These are phyloP conservation scores for Ips nitidus DNA, from an alignment of 1,140 invertebrate genomes.

Conservation along the genomic window DNA sequence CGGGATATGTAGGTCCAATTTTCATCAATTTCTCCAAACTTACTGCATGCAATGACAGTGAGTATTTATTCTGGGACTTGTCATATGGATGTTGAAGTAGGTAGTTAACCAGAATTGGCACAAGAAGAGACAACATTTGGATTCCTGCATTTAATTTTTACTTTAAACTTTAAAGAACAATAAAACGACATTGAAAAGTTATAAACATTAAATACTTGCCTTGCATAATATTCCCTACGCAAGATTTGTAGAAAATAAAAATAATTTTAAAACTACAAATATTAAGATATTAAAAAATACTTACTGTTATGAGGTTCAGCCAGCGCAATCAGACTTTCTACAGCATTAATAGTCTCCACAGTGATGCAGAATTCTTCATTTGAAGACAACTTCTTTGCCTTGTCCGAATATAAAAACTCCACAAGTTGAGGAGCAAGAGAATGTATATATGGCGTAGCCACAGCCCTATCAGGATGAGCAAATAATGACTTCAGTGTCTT, in stretches of 20 bases:
- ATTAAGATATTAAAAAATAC: constrained; percentile 47
- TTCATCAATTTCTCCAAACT: constrained; percentile 86
- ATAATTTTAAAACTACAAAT: neutral
- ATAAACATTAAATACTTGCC: constrained; percentile 37
- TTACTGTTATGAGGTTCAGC: constrained; percentile 78
- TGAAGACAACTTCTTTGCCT: constrained; percentile 58
- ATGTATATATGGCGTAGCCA: constrained; percentile 80
- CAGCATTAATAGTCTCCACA: constrained; percentile 67
- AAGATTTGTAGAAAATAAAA: constrained; percentile 14
- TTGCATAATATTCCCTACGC: constrained; percentile 45
- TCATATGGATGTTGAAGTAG: constrained; percentile 70
- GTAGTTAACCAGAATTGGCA: constrained; percentile 86
- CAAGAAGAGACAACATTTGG: constrained; percentile 82
- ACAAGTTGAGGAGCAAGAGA: constrained; percentile 74
- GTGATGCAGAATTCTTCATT: constrained; percentile 67
- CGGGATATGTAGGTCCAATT: constrained; percentile 87
- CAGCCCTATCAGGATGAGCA: constrained; percentile 65
- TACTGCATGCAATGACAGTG: constrained; percentile 76
- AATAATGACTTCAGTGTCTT: constrained; percentile 78
- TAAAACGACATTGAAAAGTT: neutral
- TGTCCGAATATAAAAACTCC: constrained; percentile 67
- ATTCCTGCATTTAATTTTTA: constrained; percentile 63
- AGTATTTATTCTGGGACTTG: constrained; percentile 63
- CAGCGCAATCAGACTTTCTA: constrained; percentile 73
- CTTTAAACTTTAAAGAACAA: neutral